Base-by-base conservation (phyloP, 2,888 invertebrate species). In the Caenorhabditis panamensis region DNA sequence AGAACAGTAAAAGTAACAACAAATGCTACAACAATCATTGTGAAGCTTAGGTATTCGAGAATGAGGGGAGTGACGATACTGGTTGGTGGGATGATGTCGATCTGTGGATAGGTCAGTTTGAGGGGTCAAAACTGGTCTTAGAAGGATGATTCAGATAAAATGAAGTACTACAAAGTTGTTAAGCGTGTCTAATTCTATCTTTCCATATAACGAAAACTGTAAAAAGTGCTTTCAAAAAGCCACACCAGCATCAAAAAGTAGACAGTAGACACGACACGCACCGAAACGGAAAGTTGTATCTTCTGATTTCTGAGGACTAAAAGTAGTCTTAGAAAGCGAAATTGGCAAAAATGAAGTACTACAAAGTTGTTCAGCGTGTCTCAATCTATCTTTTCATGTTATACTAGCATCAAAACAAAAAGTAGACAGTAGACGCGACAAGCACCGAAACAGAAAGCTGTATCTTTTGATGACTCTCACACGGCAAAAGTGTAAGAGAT, bases 391-490 rank as follows among this genome's bases (percentile, higher is more conserved):
- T n/a, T n/a, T n/a, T n/a, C n/a, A n/a, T n/a, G n/a, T 16, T 20
- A 68, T 44, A 88, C 97, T 92, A 99, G 93, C 91, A 99, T 94
- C 92, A 99, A 94, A 94, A 99, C 98, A 94, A 98, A 99, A 93
- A 99, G n/a, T n/a, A n/a, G 93, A 99, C 97, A 91, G 98, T 98
- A 92, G 99, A 94, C 84, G 98, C 97, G 91, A 99, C 95, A 89
- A 99, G 95, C 93, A 99, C 97, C 89, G 97, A 97, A 92, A 98
- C 96, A 93, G 97, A 97, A 91, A 99, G 94, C 91, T 97, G 96
- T 90, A 99, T 97, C 94, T 98, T 98, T 93, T 98, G 97, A 49
- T 97, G 97, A 8, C 96, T 97, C 92, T 98, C 98, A 68, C 88
- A 88, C 6, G 90, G 90, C 16, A 90, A 86, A n/a, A 82, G 64